phyloP scores from a whole-genome alignment of 2,888 invertebrate species.

The Beris chalybata region DNA sequence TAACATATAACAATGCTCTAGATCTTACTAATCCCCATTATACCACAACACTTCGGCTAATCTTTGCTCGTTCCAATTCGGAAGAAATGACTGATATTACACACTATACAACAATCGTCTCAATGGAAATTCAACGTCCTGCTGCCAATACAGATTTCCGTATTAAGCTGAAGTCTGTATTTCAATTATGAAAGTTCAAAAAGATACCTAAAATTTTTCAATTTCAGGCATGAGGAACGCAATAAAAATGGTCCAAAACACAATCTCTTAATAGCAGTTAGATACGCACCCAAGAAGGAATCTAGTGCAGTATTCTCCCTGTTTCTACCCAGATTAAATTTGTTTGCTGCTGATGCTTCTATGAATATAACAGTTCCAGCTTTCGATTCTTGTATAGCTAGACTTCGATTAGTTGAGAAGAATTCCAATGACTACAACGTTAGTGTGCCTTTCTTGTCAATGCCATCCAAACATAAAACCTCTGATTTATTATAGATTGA shows the following conservation, averaged over 20 bases:
- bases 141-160: slow-evolving; percentile 69
- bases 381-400: slow-evolving; percentile 69
- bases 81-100: slow-evolving; percentile 60
- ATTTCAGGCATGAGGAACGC: slow-evolving; percentile 52
- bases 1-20: slow-evolving; percentile 70
- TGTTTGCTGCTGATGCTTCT: slow-evolving; percentile 69
- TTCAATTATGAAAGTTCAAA: background rate
- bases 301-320: slow-evolving; percentile 62
- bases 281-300: slow-evolving; percentile 65
- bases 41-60: slow-evolving; percentile 63
- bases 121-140: slow-evolving; percentile 66
- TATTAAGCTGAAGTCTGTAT: slow-evolving; percentile 57
- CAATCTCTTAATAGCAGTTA: slow-evolving; percentile 59
- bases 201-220: background rate
- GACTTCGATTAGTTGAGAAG: slow-evolving; percentile 69
- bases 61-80: slow-evolving; percentile 64
- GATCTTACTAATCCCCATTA: slow-evolving; percentile 61
- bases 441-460: slow-evolving; percentile 45
- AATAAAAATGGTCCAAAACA: slow-evolving; percentile 60
- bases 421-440: slow-evolving; percentile 70
- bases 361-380: slow-evolving; percentile 75
- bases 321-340: slow-evolving; percentile 66
- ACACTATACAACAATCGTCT: slow-evolving; percentile 60
- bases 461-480: background rate
- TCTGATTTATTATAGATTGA: slow-evolving; percentile 61